phyloP scores from a whole-genome alignment of 2,113 vertebrate genomes.

The Alethe diademata region DNA sequence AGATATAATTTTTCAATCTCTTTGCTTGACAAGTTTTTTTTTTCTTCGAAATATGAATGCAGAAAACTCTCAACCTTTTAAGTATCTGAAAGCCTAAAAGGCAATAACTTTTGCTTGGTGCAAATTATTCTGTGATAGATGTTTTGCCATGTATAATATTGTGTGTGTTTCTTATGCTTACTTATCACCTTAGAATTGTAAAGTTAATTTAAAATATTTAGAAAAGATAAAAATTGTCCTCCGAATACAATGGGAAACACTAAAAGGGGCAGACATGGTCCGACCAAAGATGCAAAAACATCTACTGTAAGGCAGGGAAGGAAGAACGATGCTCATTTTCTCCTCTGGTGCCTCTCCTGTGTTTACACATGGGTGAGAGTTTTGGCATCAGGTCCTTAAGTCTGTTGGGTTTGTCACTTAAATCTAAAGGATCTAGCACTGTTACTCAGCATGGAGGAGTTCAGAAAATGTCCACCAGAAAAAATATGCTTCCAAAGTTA shows the following conservation, averaged over 20 bases:
- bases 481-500: background rate
- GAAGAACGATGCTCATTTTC: background rate
- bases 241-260: background rate
- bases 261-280: background rate
- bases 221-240: background rate
- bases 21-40: background rate
- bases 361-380: background rate
- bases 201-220: background rate
- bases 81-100: background rate
- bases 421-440: background rate
- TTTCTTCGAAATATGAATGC: background rate
- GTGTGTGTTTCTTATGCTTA: background rate
- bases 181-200: background rate
- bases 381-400: background rate
- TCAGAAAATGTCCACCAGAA: background rate
- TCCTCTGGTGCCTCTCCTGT: background rate
- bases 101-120: background rate
- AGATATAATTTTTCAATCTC: background rate
- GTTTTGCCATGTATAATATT: background rate
- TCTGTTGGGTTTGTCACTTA: background rate
- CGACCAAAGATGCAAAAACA: background rate
- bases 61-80: background rate
- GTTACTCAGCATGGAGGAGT: background rate
- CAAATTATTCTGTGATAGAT: background rate
- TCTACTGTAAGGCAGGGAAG: background rate